A percentile compares a stretch with the other conserved stretches of the same genome.
These are phyloP conservation scores for Paedocypris sp. DNA, from an alignment of 2,113 vertebrate species.

Conservation along the genomic window DNA sequence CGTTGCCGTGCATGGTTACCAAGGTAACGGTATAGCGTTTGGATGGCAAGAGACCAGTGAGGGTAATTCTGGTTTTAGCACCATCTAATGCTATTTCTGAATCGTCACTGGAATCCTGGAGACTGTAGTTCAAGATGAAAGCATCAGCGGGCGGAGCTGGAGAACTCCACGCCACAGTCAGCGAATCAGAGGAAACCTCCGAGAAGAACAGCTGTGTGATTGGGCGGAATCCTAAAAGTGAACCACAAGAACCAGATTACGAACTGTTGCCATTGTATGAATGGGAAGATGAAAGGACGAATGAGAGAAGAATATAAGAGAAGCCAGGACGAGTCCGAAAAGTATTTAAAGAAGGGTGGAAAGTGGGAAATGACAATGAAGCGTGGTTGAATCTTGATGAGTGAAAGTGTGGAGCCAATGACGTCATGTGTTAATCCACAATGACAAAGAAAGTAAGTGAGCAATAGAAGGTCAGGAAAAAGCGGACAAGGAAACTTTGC, in stretches of 20 bases:
- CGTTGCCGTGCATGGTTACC: slow-evolving; percentile 74
- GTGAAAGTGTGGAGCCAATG: neutral
- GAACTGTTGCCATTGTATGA: neutral
- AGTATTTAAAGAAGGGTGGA: neutral
- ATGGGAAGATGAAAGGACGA: neutral
- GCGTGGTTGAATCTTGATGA: neutral
- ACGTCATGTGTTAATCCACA: neutral
- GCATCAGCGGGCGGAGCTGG: slow-evolving; percentile 84
- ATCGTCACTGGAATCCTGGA: slow-evolving; percentile 64
- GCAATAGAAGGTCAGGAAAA: neutral
- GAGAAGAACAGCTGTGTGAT: slow-evolving; percentile 89
- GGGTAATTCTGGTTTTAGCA: slow-evolving; percentile 69
- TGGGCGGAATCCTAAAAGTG: slow-evolving; percentile 78
- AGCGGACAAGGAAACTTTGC: neutral
- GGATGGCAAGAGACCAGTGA: slow-evolving; percentile 74
- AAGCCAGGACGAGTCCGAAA: neutral
- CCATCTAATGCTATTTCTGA: slow-evolving; percentile 76
- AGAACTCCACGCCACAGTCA: slow-evolving; percentile 82
- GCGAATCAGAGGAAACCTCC: slow-evolving; percentile 79
- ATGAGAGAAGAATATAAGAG: neutral
- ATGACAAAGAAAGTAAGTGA: neutral
- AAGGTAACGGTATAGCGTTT: slow-evolving; percentile 81
- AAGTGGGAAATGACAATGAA: neutral
- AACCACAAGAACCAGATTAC: slow-evolving; percentile 11
- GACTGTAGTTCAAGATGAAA: slow-evolving; percentile 80